These are phyloP conservation scores for Caenorhabditis sinica DNA, from an alignment of 2,888 invertebrate species.

Conservation along the genomic window DNA sequence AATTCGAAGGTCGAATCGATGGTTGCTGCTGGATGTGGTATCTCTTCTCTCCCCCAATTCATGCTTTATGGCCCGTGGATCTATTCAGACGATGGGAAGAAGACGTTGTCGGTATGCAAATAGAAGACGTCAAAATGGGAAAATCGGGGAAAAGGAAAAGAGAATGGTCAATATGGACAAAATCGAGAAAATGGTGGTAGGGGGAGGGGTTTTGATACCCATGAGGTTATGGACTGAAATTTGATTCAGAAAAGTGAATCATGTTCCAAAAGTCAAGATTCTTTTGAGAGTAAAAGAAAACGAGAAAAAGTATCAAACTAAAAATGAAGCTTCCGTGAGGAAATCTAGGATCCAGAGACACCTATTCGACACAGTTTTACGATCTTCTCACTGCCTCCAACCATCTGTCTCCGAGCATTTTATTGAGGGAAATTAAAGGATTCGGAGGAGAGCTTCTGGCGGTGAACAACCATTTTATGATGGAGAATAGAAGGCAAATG, in stretches of 20 bases:
- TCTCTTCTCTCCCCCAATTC: constrained; percentile 27
- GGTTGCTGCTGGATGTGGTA: constrained; percentile 31
- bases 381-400: constrained; percentile 38
- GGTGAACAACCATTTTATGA: constrained; percentile 36
- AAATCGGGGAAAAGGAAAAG: neutral
- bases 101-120: constrained; percentile 45
- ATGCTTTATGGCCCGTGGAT: constrained; percentile 56
- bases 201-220: neutral
- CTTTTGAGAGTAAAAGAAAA: constrained; percentile 2
- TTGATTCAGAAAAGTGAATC: too few relatives aligned
- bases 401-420: constrained; percentile 42
- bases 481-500: neutral
- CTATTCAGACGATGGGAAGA: constrained; percentile 29
- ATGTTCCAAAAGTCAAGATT: too few relatives aligned
- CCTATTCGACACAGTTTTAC: constrained; percentile 48
- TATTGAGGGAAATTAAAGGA: constrained; percentile 36
- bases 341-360: constrained; percentile 8
- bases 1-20: constrained; percentile 52
- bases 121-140: constrained; percentile 32
- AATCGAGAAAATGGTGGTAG: constrained; percentile 10
- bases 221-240: neutral
- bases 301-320: neutral
- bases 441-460: constrained; percentile 17
- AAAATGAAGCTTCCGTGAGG: constrained; percentile 8
- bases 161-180: constrained; percentile 15